Evolutionary conservation across 2,888 invertebrate species (phyloP), one percentile per base, ranked within the genome.

Genomic region (Acheta domesticus): DNA sequence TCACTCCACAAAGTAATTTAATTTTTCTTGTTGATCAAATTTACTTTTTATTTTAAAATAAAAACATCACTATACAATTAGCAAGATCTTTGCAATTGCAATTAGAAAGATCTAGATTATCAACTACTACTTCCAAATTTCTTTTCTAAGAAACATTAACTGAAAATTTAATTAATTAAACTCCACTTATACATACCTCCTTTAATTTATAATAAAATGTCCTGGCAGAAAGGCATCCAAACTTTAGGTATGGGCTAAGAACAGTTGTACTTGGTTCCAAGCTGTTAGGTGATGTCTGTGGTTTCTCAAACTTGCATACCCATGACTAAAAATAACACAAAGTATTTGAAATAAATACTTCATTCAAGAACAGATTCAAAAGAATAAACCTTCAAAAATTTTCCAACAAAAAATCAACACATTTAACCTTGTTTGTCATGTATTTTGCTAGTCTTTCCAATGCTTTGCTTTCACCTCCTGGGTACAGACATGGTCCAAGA

Each of bases 221-320:
- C 80, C 91, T 89, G 0, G 91, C 86, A 80, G 92, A 92, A 3
- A 92, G 85, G 83, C 92, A 92, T n/a, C 92, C 92, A 86, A 92
- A 92, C 83, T 92, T 92, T 14, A 92, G 84, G 82, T 92, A 92
- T 0, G 92, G 92, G 84, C 92, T 92, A 19, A 92, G 85, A 19
- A 92, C 92, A 80, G 92, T 92, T 49, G 92, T 92, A 82, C 91
- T 91, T 0, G 92, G 92, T 83, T 91, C 90, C 77, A 92, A 86
- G 36, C 92, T 93, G 83, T 93, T 93, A 0, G 93, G 92, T 1
- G 92, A 89, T 80, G 93, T 92, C 81, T 93, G 92, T 0, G 93
- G 93, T 83, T 93, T 92, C 83, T 93, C 93, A 88, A 93, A 93
- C 82, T 89, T 89, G 77, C 92, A 92, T 4, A 93, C 91, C 93